Percentiles rank a stretch among this genome's conserved stretches.
Conservation (phyloP, 2,888 invertebrate genomes). For the Celastrina argiolus region DNA sequence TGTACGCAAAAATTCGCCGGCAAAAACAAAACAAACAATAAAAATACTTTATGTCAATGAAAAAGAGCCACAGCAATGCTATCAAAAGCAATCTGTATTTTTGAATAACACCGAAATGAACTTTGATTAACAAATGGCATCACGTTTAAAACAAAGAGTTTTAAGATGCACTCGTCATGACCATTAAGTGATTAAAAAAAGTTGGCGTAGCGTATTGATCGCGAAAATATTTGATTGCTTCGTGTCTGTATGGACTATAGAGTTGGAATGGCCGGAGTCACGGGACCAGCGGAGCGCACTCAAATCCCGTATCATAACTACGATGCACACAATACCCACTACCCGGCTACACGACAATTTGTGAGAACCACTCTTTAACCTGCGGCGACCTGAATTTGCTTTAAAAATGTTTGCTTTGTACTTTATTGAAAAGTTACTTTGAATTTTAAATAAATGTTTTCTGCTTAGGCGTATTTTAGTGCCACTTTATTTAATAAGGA, state of each 20-base stretch:
- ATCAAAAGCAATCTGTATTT: neutral
- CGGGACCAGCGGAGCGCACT: constrained; percentile 21
- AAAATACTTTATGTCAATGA: neutral
- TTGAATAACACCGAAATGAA: neutral
- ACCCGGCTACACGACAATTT: constrained; percentile 18
- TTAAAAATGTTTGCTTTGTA: constrained; percentile 26
- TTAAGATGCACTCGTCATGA: neutral
- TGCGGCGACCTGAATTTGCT: constrained; percentile 33
- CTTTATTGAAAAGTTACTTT: constrained; percentile 20
- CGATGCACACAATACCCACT: constrained; percentile 17
- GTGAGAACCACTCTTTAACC: constrained; percentile 26
- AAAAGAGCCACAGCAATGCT: neutral
- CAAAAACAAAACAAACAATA: neutral
- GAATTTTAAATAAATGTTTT: constrained; percentile 8
- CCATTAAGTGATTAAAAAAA: constrained; percentile 14
- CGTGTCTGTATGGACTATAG: constrained; percentile 27
- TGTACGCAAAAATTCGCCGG: neutral
- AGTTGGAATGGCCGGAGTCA: constrained; percentile 16
- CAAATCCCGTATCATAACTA: constrained; percentile 15
- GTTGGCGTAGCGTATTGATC: constrained; percentile 22
- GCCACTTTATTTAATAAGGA: neutral
- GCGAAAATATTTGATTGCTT: constrained; percentile 32
- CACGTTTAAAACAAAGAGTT: neutral
- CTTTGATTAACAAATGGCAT: neutral
- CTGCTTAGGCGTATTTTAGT: constrained; percentile 7